These are phyloP conservation scores for Lepeophtheirus salmonis DNA, from an alignment of 1,140 invertebrate species.

Conservation along the genomic window DNA sequence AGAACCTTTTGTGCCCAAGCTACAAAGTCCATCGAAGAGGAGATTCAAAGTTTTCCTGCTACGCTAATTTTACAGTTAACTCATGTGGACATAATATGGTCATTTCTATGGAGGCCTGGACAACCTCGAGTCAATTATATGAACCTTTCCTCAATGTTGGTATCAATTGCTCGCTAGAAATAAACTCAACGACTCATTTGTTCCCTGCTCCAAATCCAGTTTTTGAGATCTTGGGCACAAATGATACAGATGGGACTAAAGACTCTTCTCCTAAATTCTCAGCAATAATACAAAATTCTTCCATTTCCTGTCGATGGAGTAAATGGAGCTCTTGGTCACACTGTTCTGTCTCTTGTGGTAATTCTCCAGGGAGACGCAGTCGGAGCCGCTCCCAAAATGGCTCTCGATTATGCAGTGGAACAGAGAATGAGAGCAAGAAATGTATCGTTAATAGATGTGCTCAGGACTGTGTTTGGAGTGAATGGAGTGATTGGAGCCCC, in stretches of 20 bases:
- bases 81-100: neutral
- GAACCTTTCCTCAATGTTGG: neutral
- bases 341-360: neutral
- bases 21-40: neutral
- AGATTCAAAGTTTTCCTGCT: neutral
- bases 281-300: neutral
- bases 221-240: neutral
- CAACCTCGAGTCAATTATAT: neutral
- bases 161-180: neutral
- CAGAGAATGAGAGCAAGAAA: neutral
- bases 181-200: neutral
- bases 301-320: conserved; percentile 3
- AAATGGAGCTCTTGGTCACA: conserved; percentile 5
- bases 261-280: too few species aligned
- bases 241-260: neutral
- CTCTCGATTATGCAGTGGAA: neutral
- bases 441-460: conserved; percentile 20
- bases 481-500: conserved; percentile 27
- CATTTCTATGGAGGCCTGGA: neutral
- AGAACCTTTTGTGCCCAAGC: neutral
- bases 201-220: neutral
- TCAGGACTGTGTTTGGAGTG: conserved; percentile 29
- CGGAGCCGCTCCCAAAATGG: conserved; percentile 1
- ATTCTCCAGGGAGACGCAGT: neutral
- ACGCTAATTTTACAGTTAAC: neutral